phyloP scores from a whole-genome alignment of 1,140 invertebrate genomes.

The Diabrotica undecimpunctata region DNA sequence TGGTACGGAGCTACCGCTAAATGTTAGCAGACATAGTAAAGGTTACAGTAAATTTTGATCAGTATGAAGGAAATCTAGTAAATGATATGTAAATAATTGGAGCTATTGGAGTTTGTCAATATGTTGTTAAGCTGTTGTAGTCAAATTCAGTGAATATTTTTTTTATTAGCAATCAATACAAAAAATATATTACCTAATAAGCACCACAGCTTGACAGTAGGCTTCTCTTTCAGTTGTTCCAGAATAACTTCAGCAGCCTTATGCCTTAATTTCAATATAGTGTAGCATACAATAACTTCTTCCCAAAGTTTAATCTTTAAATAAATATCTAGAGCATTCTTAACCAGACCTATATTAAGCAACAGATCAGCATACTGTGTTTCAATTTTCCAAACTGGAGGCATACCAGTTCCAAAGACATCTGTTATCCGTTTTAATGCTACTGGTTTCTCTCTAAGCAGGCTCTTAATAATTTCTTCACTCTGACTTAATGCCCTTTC shows the following conservation, averaged over 20 bases:
- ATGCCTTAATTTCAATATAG: constrained; percentile 73
- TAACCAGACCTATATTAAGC: constrained; percentile 74
- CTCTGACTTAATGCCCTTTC: constrained; percentile 84
- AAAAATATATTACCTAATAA: constrained; percentile 59
- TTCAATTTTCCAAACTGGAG: constrained; percentile 71
- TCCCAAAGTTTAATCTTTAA: constrained; percentile 84
- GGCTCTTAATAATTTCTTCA: constrained; percentile 69
- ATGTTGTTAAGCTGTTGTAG: too few relatives aligned
- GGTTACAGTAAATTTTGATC: too few relatives aligned
- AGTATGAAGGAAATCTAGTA: too few relatives aligned
- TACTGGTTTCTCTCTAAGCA: constrained; percentile 48
- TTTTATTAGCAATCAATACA: too few relatives aligned
- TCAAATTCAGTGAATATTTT: too few relatives aligned
- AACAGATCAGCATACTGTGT: constrained; percentile 75
- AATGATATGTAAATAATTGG: too few relatives aligned
- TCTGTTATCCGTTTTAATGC: constrained; percentile 51
- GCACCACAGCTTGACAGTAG: constrained; percentile 85
- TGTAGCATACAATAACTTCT: constrained; percentile 88
- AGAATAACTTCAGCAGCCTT: constrained; percentile 88
- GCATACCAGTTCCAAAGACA: constrained; percentile 64
- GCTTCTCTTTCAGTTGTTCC: constrained; percentile 73
- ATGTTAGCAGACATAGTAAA: too few relatives aligned
- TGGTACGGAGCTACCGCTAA: too few relatives aligned
- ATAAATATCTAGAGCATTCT: constrained; percentile 83
- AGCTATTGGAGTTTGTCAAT: too few relatives aligned